These are phyloP conservation scores for Solenodon paradoxus DNA, from an alignment of 2,113 vertebrate genomes.

Conservation along the genomic window DNA sequence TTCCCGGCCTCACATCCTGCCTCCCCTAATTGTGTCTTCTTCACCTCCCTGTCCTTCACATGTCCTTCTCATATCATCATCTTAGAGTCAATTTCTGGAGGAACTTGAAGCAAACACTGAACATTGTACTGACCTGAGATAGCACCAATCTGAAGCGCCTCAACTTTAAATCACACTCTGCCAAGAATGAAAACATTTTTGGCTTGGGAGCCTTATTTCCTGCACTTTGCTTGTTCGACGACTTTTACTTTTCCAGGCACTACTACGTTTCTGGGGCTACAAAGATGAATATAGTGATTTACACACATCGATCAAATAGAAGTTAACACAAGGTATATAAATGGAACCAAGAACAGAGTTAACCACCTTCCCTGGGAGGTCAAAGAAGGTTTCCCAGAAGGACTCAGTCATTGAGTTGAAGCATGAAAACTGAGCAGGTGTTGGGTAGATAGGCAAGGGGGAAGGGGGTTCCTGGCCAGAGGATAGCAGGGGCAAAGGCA, in stretches of 20 bases:
- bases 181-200: neutral
- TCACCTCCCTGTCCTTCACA: neutral
- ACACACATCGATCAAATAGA: constrained; percentile 3
- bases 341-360: neutral
- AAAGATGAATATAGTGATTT: constrained; percentile 15
- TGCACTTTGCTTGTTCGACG: neutral
- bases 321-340: neutral
- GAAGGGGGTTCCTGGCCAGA: constrained; percentile 46
- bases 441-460: constrained; percentile 43
- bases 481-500: constrained; percentile 64
- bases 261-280: constrained; percentile 4
- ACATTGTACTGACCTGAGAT: neutral
- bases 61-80: neutral
- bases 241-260: constrained; percentile 13
- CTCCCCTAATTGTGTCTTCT: neutral
- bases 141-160: neutral
- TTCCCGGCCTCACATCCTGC: neutral
- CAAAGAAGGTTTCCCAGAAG: constrained; percentile 18
- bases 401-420: constrained; percentile 40
- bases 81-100: neutral
- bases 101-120: neutral
- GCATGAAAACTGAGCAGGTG: constrained; percentile 64
- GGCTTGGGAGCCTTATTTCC: neutral
- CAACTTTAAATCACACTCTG: neutral
- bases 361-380: constrained; percentile 44